Base-by-base conservation (phyloP, 2,113 vertebrate species). In the Passer montanus region DNA sequence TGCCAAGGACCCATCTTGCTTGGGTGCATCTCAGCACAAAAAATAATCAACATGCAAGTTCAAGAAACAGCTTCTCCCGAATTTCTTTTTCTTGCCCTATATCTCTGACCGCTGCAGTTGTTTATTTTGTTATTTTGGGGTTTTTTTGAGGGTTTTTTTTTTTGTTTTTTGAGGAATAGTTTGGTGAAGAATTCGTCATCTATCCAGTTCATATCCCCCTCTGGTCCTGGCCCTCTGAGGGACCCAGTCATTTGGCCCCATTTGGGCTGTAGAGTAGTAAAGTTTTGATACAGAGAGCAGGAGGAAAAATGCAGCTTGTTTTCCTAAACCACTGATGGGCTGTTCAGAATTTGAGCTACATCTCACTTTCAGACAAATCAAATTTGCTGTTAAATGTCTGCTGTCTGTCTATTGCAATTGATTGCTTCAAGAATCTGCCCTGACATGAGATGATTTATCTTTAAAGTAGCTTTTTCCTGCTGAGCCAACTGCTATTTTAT, bases 401-500 rank as follows among this genome's bases (percentile, higher is more conserved):
- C 72, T 94, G 43, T 77, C 87, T 93, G 80, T 59, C 87, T 79
- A 31, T 76, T 92, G 64, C 76, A 90, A 83, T 52, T 66, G 86
- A 90, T 90, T 95, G 58, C 58, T 76, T 77, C 79, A 73, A 75
- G 80, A 89, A 80, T 89, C 56, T 86, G 73, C 37, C 37, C 70
- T 72, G 58, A 85, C 76, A 84, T 76, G 77, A 72, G 58, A 88
- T 91, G 82, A 94, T 95, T 94, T 94, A 90, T 95, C 90, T 91
- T 87, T 87, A 79, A 87, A 90, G 84, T 83, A 94, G 90, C 64
- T 95, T 94, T 93, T 74, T 82, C 89, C 85, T 89, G 88, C 83
- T 84, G 72, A 95, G 95, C 69, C 87, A 95, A 93, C 83, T 94
- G 94, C 80, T 97, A 73, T 85, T 96, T 90, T 87, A 64, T 91